Conservation (phyloP, 2,888 invertebrate genomes). For the Thecocarcelia acutangulata region DNA sequence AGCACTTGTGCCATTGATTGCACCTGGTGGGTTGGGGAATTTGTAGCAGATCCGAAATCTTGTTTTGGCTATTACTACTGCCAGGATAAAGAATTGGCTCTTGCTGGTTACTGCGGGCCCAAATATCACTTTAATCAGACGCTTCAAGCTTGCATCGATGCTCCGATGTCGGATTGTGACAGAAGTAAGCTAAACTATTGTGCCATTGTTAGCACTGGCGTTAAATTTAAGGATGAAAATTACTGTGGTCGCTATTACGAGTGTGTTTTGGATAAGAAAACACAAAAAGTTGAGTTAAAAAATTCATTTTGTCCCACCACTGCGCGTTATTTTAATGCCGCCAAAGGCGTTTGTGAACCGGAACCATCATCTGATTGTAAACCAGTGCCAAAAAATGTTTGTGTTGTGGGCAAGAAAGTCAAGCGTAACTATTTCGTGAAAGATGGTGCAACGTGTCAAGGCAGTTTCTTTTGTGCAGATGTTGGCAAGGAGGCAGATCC, state of each 20-base stretch:
- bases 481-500: conserved; percentile 72
- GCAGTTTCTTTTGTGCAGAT: conserved; percentile 75
- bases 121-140: conserved; percentile 71
- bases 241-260: conserved; percentile 73
- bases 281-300: neutral
- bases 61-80: conserved; percentile 76
- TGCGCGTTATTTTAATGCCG: conserved; percentile 73
- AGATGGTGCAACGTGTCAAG: conserved; percentile 76
- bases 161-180: conserved; percentile 70
- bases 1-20: conserved; percentile 72
- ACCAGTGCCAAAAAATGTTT: conserved; percentile 73
- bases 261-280: conserved; percentile 69
- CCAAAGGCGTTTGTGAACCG: conserved; percentile 65
- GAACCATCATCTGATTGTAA: conserved; percentile 73
- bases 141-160: conserved; percentile 70
- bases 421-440: conserved; percentile 71
- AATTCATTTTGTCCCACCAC: conserved; percentile 59
- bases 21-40: conserved; percentile 64
- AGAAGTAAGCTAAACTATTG: conserved; percentile 70
- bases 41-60: conserved; percentile 72
- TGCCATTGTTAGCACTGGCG: conserved; percentile 70
- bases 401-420: conserved; percentile 74
- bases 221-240: conserved; percentile 70
- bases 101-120: conserved; percentile 68
- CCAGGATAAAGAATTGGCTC: conserved; percentile 35